Base-by-base conservation (phyloP, 1,140 invertebrate species). In the Ylistrum balloti region DNA sequence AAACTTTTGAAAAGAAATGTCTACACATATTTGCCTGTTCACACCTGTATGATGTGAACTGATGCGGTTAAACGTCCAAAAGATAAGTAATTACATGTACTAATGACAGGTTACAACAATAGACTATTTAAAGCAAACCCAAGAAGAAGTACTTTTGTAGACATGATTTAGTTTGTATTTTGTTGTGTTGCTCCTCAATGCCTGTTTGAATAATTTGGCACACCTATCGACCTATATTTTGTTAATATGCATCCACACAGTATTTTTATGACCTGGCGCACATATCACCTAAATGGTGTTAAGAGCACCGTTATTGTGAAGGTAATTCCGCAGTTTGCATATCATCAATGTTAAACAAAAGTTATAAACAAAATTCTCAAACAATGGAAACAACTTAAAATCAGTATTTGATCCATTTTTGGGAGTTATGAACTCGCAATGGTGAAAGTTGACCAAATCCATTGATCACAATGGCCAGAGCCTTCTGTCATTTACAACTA, bases 1-100 rank as follows among this genome's bases (percentile, higher is more conserved):
- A 74, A 74, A 28, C 9, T 74, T 74, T 74, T 74, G 56, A 74
- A 28, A 74, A 74, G 56, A 74, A 74, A 74, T 74, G 45, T 22
- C 45, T 56, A 56, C 45, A 56, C 45, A 56, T 56, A 11, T 17
- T 56, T 74, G 56, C n/a, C 17, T 74, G 56, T 1, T 74, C 56
- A 74, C 22, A 45, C 20, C 41, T 45, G 10, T 13, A 45, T 17
- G 13, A 13, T 7, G 35, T 38, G 35, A 74, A 74, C 56, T 28
- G 5, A 13, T 45, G 41, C 20, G 41, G 20, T 45, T 9, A 45
- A 7, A 38, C 13, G 13, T 45, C 17, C 35, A 38, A 38, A n/a
- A 38, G 35, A 38, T 9, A 9, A 13, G 9, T 45, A 45, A 38
- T 38, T 5, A 22, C n/a, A n/a, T 28, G 9, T 74, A 74, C 56